Percentiles rank a stretch among this genome's conserved stretches.
These are phyloP conservation scores for Eupristina koningsbergeri DNA, from an alignment of 1,140 invertebrate genomes.

Conservation along the genomic window DNA sequence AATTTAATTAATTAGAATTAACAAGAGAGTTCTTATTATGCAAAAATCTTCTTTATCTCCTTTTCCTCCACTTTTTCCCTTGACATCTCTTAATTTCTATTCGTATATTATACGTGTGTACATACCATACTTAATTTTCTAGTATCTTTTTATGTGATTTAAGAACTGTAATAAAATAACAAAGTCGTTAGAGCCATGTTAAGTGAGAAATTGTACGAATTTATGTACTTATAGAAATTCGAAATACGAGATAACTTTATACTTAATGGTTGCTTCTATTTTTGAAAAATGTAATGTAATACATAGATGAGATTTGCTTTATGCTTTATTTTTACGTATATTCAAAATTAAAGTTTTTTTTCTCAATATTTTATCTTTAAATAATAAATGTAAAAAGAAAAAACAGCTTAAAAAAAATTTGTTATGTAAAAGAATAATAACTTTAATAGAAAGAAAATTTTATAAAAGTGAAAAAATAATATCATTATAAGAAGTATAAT, in stretches of 20 bases:
- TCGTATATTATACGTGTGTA: neutral
- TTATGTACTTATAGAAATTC: neutral
- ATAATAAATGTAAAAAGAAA: neutral
- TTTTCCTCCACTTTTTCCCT: neutral
- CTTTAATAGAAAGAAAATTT: neutral
- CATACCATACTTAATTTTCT: neutral
- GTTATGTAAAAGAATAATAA: neutral
- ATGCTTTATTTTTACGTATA: conserved; percentile 17
- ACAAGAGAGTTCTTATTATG: neutral
- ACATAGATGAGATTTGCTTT: neutral
- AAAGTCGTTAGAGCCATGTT: conserved; percentile 21
- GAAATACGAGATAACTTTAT: conserved; percentile 44
- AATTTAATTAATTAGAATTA: conserved; percentile 2
- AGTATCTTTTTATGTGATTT: neutral
- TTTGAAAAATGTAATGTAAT: neutral
- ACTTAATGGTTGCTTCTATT: conserved; percentile 25
- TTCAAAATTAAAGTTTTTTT: neutral
- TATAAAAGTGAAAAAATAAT: neutral
- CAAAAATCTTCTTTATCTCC: neutral
- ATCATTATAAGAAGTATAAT: neutral
- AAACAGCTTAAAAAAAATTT: neutral
- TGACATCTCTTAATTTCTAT: neutral
- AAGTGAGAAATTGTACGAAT: neutral
- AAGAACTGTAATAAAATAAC: conserved; percentile 39
- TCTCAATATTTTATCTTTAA: neutral